These are phyloP conservation scores for Anabacerthia variegaticeps DNA, from an alignment of 2,797 vertebrate species.

Conservation along the genomic window DNA sequence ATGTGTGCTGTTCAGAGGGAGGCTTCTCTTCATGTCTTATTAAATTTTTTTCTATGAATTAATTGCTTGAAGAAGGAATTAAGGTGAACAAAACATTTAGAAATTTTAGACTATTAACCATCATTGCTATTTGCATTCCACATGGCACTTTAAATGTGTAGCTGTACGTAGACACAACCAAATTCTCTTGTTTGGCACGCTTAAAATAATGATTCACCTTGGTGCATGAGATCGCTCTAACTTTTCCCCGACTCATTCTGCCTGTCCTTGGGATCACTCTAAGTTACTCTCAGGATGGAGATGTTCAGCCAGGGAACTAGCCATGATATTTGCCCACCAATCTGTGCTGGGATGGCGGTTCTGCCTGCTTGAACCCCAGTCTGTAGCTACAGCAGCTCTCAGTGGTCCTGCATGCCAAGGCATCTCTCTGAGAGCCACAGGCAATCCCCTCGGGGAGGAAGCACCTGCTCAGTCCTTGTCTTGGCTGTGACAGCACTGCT, in stretches of 20 bases:
- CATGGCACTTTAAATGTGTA: neutral
- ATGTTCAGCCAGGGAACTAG: neutral
- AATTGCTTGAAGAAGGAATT: neutral
- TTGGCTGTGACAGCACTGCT: accelerated
- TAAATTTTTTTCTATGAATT: neutral
- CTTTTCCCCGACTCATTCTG: neutral
- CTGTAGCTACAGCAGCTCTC: neutral
- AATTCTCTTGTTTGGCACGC: neutral
- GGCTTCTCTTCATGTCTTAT: neutral
- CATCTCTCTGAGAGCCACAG: neutral
- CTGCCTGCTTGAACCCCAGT: neutral
- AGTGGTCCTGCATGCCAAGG: neutral
- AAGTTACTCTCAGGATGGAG: neutral
- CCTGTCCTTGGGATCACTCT: neutral
- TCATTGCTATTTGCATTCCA: neutral
- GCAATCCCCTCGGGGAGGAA: neutral
- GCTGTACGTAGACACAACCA: neutral
- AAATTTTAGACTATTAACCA: neutral
- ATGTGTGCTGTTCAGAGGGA: neutral
- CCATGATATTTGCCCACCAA: neutral
- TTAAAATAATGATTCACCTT: neutral
- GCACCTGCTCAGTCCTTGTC: neutral
- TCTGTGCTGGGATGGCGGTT: neutral
- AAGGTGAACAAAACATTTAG: neutral
- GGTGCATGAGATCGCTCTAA: neutral